These are phyloP conservation scores for Nyctibius grandis DNA, from an alignment of 2,797 vertebrate species.

Conservation along the genomic window DNA sequence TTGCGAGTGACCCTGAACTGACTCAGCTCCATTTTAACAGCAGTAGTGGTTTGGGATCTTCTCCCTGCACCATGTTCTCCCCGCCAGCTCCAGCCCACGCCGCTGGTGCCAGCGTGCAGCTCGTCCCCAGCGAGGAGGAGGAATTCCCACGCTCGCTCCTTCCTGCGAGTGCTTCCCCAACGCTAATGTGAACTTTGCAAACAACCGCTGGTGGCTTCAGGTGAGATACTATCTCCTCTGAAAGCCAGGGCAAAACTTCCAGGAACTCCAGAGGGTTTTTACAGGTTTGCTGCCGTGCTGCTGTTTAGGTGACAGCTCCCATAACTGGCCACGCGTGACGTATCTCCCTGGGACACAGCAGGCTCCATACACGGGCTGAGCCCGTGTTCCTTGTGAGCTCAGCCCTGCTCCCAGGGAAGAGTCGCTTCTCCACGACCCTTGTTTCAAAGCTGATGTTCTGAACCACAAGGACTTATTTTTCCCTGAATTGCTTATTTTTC, in stretches of 20 bases:
- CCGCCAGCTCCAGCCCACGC: background rate
- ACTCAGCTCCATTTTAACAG: background rate
- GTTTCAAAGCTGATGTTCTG: background rate
- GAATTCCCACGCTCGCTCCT: background rate
- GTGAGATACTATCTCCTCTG: background rate
- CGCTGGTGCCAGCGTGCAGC: rapidly evolving
- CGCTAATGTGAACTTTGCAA: rapidly evolving
- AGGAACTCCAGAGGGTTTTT: background rate
- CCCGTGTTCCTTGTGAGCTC: background rate
- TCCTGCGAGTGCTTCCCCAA: background rate
- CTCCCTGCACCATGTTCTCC: rapidly evolving
- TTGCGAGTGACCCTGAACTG: background rate
- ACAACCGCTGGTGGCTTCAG: background rate
- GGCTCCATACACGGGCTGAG: rapidly evolving
- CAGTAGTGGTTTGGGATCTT: background rate
- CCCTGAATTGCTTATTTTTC: background rate
- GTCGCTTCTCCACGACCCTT: rapidly evolving
- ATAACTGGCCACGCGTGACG: rapidly evolving
- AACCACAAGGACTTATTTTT: background rate
- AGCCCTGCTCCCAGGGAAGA: background rate
- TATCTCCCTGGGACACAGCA: background rate
- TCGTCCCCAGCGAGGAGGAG: background rate
- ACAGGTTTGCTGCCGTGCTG: too few species aligned
- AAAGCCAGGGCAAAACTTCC: background rate
- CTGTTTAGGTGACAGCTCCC: background rate